Conservation (phyloP, 2,888 invertebrate genomes). For the Encarsia formosa region DNA sequence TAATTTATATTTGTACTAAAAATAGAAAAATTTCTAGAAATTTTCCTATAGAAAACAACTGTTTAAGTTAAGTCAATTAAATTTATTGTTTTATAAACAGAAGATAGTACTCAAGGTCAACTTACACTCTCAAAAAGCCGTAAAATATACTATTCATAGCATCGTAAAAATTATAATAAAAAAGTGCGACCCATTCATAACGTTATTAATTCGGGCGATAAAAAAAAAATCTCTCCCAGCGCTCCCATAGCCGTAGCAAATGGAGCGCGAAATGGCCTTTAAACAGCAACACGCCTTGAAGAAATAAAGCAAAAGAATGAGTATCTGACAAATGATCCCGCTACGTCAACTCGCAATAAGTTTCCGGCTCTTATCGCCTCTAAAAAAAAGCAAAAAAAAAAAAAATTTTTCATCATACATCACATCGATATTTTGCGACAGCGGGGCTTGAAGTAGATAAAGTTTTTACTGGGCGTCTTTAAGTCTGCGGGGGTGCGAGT, state of each 20-base stretch:
- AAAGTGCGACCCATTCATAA: background rate
- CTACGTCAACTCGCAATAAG: slow-evolving; percentile 42
- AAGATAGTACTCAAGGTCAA: no score
- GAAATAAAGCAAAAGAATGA: slow-evolving; percentile 15
- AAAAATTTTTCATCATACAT: no score
- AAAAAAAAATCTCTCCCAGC: background rate
- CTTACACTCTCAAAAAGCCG: no score
- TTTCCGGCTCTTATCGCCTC: slow-evolving; percentile 27
- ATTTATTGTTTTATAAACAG: no score
- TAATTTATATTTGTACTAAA: no score
- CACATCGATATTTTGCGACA: no score
- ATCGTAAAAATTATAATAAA: no score
- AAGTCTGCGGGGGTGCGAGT: background rate
- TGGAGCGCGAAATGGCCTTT: slow-evolving; percentile 10
- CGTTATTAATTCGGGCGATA: background rate
- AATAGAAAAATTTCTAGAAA: no score
- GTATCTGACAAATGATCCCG: slow-evolving; percentile 38
- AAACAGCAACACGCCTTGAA: background rate
- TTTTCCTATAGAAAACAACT: no score
- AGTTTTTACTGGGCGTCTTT: background rate
- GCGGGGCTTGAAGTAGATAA: no score
- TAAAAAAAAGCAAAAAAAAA: background rate
- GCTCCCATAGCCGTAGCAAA: slow-evolving; percentile 10
- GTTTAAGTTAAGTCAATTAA: no score
- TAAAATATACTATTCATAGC: no score